Evolutionary conservation across 2,797 vertebrate species (phyloP).

Genomic region (Crocodylus rhombifer): DNA sequence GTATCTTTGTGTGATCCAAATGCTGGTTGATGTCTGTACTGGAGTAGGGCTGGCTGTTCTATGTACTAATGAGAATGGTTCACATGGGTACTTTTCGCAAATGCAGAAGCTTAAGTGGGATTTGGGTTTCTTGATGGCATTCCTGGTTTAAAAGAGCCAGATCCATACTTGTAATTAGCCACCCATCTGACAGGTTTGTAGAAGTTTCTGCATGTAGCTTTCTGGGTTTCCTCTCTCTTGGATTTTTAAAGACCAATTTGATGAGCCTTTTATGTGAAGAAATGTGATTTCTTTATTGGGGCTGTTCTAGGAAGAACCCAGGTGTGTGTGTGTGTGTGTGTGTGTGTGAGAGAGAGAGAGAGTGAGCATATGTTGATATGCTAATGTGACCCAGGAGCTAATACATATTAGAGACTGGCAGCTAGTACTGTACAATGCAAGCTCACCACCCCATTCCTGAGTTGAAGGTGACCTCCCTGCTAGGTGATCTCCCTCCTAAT

Average conservation of each 20-base stretch:
- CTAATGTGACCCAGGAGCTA: background rate
- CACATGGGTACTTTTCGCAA: background rate
- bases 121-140: no score
- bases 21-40: background rate
- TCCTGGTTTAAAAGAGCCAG: background rate
- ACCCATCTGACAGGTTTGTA: background rate
- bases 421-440: background rate
- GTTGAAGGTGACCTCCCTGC: no score
- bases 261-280: background rate
- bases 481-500: no score
- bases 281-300: background rate
- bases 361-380: background rate
- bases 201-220: background rate
- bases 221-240: background rate
- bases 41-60: background rate
- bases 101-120: background rate
- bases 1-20: no score
- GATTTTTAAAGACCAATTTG: background rate
- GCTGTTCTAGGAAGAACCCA: background rate
- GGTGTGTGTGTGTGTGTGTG: background rate
- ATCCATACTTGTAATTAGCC: background rate
- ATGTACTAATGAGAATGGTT: background rate
- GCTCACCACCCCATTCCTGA: background rate
- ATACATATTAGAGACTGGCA: background rate
- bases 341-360: no score